Conservation (phyloP, 2,888 invertebrate genomes). For the Torymus texanus region DNA sequence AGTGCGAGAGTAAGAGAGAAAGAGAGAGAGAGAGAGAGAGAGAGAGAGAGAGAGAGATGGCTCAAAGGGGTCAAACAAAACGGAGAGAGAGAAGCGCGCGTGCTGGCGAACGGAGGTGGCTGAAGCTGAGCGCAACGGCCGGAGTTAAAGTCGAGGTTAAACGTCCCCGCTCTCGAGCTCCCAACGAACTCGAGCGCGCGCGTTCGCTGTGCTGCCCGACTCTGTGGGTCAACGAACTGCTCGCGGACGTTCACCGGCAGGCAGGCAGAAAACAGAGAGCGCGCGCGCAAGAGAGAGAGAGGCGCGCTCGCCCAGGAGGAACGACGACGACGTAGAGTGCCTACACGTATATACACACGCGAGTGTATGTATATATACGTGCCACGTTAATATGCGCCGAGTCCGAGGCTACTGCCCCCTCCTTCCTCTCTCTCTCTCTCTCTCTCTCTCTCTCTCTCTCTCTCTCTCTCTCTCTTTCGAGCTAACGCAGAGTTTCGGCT, state of each 20-base stretch:
- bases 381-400: too few species aligned
- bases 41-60: not conserved
- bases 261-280: not conserved
- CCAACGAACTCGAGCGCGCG: not conserved
- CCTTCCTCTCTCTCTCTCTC: not conserved
- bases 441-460: not conserved
- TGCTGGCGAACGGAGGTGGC: not conserved
- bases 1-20: not conserved
- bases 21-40: not conserved
- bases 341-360: too few species aligned
- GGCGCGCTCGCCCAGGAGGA: constrained; percentile 43
- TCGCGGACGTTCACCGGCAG: constrained; percentile 72
- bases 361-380: not conserved
- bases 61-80: constrained; percentile 10
- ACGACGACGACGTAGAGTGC: constrained; percentile 22
- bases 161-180: constrained; percentile 25
- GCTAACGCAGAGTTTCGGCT: too few species aligned
- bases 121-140: constrained; percentile 39
- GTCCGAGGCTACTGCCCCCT: too few species aligned
- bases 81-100: not conserved
- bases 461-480: not conserved
- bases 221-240: constrained; percentile 68
- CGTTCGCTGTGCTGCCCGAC: not conserved
- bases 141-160: constrained; percentile 54
- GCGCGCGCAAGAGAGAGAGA: too few species aligned